These are phyloP conservation scores for Nyctalus aviator DNA, from an alignment of 2,797 vertebrate species.

Conservation along the genomic window DNA sequence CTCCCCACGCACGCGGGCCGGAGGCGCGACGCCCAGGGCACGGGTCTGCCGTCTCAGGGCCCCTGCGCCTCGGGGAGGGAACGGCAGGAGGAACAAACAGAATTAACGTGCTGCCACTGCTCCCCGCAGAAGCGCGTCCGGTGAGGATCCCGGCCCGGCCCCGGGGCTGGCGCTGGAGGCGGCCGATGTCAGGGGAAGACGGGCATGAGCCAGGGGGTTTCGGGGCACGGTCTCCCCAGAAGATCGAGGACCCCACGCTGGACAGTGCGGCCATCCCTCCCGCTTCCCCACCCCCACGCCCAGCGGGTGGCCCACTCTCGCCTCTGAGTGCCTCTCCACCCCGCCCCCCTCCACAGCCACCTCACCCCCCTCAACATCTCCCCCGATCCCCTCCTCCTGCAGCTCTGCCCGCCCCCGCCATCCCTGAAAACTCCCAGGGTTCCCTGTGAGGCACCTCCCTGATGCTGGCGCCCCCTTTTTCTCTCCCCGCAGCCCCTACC, in stretches of 20 bases:
- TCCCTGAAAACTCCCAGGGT: neutral
- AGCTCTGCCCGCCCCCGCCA: neutral
- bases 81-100: constrained; percentile 71
- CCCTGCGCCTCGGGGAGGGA: constrained; percentile 53
- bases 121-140: constrained; percentile 64
- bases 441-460: neutral
- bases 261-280: neutral
- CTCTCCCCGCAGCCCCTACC: too few relatives aligned
- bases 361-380: too few relatives aligned
- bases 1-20: neutral
- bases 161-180: constrained; percentile 1
- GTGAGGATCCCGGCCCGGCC: constrained; percentile 24
- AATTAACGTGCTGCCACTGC: constrained; percentile 81
- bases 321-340: neutral
- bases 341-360: too few relatives aligned
- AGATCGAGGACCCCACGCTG: neutral
- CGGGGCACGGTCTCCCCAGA: neutral
- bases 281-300: neutral
- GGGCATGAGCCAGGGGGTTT: neutral
- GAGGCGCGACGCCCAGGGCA: constrained; percentile 63
- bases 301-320: rapidly evolving
- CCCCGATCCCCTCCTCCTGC: neutral
- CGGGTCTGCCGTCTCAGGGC: constrained; percentile 54
- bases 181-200: neutral
- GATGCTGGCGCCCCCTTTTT: neutral